These are phyloP conservation scores for Hydrozoanthus tunicans DNA, from an alignment of 64 coral and sea anemone genomes.

Conservation along the genomic window DNA sequence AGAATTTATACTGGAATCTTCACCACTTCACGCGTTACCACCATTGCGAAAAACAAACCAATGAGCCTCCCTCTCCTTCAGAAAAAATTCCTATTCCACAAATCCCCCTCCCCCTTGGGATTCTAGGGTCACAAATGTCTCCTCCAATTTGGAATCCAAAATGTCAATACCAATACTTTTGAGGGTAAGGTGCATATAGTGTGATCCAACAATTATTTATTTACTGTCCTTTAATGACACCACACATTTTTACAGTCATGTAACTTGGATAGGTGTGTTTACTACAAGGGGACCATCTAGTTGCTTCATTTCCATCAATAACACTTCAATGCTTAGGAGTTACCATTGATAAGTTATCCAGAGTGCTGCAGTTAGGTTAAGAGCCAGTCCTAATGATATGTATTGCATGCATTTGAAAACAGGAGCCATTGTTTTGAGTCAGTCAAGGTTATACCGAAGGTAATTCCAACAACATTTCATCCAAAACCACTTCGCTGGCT, in stretches of 20 bases:
- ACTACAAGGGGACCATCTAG: not conserved
- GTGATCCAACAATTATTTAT: not conserved
- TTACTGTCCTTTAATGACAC: conserved; percentile 5
- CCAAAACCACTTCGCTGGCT: no score
- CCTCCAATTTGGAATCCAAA: conserved; percentile 10
- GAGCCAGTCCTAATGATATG: no score
- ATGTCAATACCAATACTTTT: conserved; percentile 3
- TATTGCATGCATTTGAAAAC: no score
- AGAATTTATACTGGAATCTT: no score
- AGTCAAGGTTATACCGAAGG: no score
- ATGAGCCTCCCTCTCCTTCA: not conserved
- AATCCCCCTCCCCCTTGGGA: conserved; percentile 2
- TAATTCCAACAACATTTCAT: no score
- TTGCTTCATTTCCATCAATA: not conserved
- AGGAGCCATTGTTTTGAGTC: no score
- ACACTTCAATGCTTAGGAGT: no score
- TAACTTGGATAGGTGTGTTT: conserved; percentile 2
- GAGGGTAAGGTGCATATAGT: not conserved
- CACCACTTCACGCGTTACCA: no score
- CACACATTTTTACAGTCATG: conserved; percentile 10
- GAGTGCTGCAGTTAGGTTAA: no score
- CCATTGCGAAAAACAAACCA: no score
- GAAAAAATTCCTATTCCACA: conserved; percentile 4
- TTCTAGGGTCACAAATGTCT: not conserved
- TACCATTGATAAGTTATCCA: no score